phyloP scores from a whole-genome alignment of 2,113 vertebrate genomes.

The Plecotus auritus region DNA sequence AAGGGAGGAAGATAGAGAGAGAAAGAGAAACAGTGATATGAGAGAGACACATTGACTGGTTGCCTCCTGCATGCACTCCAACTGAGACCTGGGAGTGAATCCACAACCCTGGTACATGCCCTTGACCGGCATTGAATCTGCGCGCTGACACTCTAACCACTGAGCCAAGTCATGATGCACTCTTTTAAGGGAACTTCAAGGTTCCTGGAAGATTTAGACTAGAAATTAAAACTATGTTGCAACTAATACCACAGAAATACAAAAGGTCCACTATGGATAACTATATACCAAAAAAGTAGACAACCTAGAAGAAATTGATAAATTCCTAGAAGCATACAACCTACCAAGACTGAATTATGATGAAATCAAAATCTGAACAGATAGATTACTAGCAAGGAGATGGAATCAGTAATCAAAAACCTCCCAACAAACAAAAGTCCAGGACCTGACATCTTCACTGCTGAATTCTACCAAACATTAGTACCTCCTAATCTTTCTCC shows the following conservation, averaged over 20 bases:
- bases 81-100: no score
- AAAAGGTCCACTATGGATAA: background rate
- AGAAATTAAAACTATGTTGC: background rate
- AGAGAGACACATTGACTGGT: no score
- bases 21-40: no score
- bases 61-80: no score
- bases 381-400: background rate
- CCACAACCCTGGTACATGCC: no score
- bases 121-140: no score
- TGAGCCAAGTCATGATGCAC: background rate
- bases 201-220: background rate
- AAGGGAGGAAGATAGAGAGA: no score
- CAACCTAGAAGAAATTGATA: background rate
- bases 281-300: background rate
- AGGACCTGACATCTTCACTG: background rate
- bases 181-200: background rate
- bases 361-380: background rate
- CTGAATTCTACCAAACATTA: background rate
- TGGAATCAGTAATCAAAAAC: background rate
- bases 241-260: background rate
- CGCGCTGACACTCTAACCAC: no score
- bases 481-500: background rate
- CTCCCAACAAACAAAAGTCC: background rate
- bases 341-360: background rate
- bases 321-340: background rate